phyloP scores from a whole-genome alignment of 2,113 vertebrate species.

The Phalacrocorax brasilianus region DNA sequence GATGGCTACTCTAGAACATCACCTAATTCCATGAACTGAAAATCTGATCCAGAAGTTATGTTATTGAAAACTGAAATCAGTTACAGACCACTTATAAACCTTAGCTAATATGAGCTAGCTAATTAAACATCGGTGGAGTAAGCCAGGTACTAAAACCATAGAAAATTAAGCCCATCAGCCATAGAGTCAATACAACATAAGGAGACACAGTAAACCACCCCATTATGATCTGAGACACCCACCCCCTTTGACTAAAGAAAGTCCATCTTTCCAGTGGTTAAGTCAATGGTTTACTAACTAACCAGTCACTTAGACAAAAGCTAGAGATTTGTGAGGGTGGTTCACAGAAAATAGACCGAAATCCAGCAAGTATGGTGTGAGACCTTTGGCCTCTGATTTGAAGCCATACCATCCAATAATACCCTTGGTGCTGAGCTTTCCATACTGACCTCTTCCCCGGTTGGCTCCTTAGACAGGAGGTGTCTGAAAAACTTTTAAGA shows the following conservation, averaged over 20 bases:
- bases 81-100: not conserved
- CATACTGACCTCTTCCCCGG: not conserved
- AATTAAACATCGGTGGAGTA: not conserved
- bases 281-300: not conserved
- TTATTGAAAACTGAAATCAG: not conserved
- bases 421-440: not conserved
- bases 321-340: not conserved
- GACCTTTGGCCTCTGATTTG: not conserved
- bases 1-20: not conserved
- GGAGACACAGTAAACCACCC: not conserved
- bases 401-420: not conserved
- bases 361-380: not conserved
- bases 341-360: not conserved
- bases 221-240: not conserved
- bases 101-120: not conserved
- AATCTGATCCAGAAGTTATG: not conserved
- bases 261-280: not conserved
- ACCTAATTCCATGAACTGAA: not conserved
- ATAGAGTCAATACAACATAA: not conserved
- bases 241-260: too few species aligned
- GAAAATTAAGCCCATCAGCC: not conserved
- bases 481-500: not conserved
- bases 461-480: not conserved
- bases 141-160: not conserved
- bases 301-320: not conserved